Evolutionary conservation across 1,140 invertebrate genomes (phyloP).

Genomic region (Drosophila persimilis): DNA sequence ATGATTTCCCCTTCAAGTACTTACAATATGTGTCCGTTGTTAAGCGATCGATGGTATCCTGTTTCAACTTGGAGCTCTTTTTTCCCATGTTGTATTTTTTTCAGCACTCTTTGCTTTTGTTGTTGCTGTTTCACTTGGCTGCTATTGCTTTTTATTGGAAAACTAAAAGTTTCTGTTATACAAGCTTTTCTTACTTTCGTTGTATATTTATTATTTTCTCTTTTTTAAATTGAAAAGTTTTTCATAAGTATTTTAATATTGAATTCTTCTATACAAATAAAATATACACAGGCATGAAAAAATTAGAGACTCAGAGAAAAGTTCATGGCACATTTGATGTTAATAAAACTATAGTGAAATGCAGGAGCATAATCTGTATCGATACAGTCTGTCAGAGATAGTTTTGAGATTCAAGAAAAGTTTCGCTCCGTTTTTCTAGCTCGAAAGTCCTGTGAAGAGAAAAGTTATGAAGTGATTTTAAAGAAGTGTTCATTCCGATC

Average conservation of each 20-base stretch:
- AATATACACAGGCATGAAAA: constrained; percentile 13
- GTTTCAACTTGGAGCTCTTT: constrained; percentile 96
- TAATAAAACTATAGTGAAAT: constrained; percentile 5
- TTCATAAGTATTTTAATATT: constrained; percentile 76
- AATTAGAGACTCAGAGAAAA: constrained; percentile 7
- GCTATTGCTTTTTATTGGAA: constrained; percentile 68
- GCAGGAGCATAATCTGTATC: not conserved
- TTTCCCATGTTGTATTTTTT: constrained; percentile 88
- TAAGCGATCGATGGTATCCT: constrained; percentile 94
- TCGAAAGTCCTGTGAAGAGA: too few species aligned
- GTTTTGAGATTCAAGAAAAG: too few species aligned
- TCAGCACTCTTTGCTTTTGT: constrained; percentile 13
- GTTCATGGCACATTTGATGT: constrained; percentile 38
- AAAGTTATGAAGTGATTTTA: too few species aligned
- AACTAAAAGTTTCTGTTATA: constrained; percentile 50
- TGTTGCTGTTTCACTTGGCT: constrained; percentile 56
- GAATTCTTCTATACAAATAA: constrained; percentile 28
- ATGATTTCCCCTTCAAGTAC: constrained; percentile 82
- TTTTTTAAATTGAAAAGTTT: constrained; percentile 54
- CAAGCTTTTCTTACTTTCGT: constrained; percentile 36
- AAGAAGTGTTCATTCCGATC: too few species aligned
- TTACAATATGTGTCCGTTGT: constrained; percentile 96
- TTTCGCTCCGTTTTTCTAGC: too few species aligned
- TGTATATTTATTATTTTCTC: constrained; percentile 17
- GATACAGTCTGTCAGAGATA: too few species aligned